Percentiles rank a stretch among this genome's conserved stretches.
Conservation (phyloP, 2,113 vertebrate species). For the Upupa epops region DNA sequence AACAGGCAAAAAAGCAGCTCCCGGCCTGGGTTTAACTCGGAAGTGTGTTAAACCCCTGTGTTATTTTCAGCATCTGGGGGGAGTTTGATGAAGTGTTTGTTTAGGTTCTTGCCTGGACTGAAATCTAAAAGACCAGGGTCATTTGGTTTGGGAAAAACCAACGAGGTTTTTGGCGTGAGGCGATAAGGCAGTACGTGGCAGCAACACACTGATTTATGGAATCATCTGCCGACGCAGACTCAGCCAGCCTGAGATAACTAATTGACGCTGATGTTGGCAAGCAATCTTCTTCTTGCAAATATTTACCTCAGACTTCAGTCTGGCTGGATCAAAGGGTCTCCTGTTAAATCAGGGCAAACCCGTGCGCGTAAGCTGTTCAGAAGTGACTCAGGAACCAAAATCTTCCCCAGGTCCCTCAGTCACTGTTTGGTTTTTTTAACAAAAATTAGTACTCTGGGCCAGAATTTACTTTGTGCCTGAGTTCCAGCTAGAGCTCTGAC, state of each 20-base stretch:
- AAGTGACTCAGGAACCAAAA: not conserved
- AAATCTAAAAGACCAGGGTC: not conserved
- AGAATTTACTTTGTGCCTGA: not conserved
- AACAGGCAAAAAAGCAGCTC: not conserved
- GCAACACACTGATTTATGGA: not conserved
- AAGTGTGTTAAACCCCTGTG: not conserved
- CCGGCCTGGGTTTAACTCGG: not conserved
- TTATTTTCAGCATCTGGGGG: not conserved
- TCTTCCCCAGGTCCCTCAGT: not conserved
- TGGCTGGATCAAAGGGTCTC: not conserved
- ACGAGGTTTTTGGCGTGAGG: not conserved
- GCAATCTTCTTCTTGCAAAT: not conserved
- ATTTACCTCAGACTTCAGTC: not conserved
- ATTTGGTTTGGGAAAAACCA: not conserved
- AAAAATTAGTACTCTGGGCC: not conserved
- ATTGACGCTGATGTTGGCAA: constrained; percentile 29
- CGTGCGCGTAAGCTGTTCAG: not conserved
- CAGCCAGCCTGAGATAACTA: constrained; percentile 15
- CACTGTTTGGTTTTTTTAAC: rapidly evolving
- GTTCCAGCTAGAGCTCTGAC: not conserved
- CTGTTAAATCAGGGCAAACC: not conserved
- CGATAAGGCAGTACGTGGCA: not conserved
- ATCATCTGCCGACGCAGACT: constrained; percentile 8
- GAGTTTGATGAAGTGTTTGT: not conserved
- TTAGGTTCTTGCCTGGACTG: not conserved